These are phyloP conservation scores for Patagioenas fasciata DNA, from an alignment of 2,113 vertebrate species.

Conservation along the genomic window DNA sequence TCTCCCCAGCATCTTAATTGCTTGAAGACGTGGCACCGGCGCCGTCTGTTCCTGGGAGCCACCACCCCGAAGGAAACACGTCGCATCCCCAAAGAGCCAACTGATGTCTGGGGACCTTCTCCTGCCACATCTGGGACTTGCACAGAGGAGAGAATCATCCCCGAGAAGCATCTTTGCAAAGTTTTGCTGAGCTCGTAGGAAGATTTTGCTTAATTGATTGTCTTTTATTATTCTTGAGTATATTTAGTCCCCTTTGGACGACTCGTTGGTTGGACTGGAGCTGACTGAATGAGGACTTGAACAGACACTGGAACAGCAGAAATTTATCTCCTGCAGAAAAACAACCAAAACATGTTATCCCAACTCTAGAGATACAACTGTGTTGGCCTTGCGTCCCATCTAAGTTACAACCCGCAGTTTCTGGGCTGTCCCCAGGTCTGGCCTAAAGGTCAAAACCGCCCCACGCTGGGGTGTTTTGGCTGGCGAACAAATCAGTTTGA, in stretches of 20 bases:
- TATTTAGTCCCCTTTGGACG: not conserved
- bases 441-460: not conserved
- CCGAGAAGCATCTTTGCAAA: not conserved
- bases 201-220: not conserved
- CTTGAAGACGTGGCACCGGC: not conserved
- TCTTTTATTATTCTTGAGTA: not conserved
- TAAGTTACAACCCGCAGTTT: not conserved
- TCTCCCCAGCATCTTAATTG: not conserved
- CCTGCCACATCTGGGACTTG: not conserved
- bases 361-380: fast-evolving
- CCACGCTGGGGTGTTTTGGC: not conserved
- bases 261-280: not conserved
- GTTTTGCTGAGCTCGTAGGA: conserved; percentile 49
- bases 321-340: not conserved
- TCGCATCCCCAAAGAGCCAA: not conserved
- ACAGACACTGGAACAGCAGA: fast-evolving
- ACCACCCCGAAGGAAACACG: not conserved
- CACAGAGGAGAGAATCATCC: not conserved
- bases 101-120: not conserved
- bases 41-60: not conserved
- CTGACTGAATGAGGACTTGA: not conserved
- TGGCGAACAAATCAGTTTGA: not conserved
- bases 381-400: fast-evolving
- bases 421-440: not conserved
- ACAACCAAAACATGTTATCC: not conserved